Conservation (phyloP, 2,888 invertebrate genomes). For the Troilus luridus region DNA sequence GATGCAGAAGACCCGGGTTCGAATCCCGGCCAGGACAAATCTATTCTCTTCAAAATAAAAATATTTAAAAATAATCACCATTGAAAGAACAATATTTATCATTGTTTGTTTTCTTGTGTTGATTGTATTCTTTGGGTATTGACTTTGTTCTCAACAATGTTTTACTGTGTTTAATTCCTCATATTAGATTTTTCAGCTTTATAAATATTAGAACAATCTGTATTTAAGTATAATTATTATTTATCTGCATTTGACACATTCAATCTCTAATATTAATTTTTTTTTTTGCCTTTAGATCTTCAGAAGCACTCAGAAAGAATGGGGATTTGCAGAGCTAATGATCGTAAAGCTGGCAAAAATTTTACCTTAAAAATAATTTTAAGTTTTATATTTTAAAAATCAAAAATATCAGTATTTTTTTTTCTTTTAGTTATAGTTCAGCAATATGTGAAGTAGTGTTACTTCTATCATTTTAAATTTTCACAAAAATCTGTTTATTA, state of each 20-base stretch:
- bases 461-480: not conserved
- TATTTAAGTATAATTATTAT: not conserved
- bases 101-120: too few relatives aligned
- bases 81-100: too few relatives aligned
- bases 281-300: conserved; percentile 7
- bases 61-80: too few relatives aligned
- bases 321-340: conserved; percentile 21
- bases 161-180: too few relatives aligned
- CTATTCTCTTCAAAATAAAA: too few relatives aligned
- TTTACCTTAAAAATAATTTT: not conserved
- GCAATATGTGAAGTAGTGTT: not conserved
- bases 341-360: not conserved
- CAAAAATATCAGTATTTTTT: not conserved
- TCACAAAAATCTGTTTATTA: not conserved
- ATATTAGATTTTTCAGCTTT: too few relatives aligned
- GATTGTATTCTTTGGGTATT: too few relatives aligned
- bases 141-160: too few relatives aligned
- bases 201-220: too few relatives aligned
- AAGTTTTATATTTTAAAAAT: not conserved
- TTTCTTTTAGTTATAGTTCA: not conserved
- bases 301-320: conserved; percentile 24
- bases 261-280: not conserved
- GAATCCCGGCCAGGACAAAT: too few relatives aligned
- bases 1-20: too few relatives aligned
- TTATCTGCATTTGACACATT: not conserved